Evolutionary conservation across 2,113 vertebrate genomes (phyloP).

Genomic region (Nothocercus julius): DNA sequence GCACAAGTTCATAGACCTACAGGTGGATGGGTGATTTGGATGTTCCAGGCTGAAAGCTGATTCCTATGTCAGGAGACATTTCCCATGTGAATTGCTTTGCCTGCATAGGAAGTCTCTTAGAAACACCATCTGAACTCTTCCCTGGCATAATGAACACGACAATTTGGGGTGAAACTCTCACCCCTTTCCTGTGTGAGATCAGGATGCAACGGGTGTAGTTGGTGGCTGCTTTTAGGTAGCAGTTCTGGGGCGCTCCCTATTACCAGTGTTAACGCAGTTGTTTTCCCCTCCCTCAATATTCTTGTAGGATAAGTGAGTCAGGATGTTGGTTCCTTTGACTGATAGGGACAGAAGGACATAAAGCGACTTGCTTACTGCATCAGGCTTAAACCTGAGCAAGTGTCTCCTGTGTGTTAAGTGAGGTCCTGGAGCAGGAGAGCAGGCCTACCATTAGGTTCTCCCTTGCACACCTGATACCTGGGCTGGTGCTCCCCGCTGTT

Average conservation of each 20-base stretch:
- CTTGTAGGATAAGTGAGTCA: not conserved
- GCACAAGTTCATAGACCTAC: not conserved
- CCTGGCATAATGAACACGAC: not conserved
- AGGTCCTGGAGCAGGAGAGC: not conserved
- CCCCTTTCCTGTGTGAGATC: not conserved
- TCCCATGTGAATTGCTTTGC: not conserved
- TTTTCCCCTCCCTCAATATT: too few relatives aligned
- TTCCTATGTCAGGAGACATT: not conserved
- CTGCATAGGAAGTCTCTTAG: not conserved
- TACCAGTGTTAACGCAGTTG: rapidly evolving
- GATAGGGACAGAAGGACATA: not conserved
- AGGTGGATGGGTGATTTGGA: not conserved
- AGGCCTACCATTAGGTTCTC: not conserved
- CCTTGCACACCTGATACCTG: not conserved
- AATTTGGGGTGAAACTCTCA: constrained; percentile 6
- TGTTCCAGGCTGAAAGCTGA: constrained; percentile 5
- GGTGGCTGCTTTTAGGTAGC: not conserved
- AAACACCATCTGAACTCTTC: too few relatives aligned
- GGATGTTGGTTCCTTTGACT: not conserved
- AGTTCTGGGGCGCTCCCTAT: not conserved
- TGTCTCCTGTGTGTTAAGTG: not conserved
- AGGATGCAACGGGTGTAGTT: not conserved
- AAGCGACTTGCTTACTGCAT: not conserved
- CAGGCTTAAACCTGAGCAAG: not conserved
- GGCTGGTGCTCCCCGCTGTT: not conserved